A percentile compares a stretch with the other conserved stretches of the same genome.
Conservation (phyloP, 1,140 invertebrate species). For the Drosophila ohnishii region DNA sequence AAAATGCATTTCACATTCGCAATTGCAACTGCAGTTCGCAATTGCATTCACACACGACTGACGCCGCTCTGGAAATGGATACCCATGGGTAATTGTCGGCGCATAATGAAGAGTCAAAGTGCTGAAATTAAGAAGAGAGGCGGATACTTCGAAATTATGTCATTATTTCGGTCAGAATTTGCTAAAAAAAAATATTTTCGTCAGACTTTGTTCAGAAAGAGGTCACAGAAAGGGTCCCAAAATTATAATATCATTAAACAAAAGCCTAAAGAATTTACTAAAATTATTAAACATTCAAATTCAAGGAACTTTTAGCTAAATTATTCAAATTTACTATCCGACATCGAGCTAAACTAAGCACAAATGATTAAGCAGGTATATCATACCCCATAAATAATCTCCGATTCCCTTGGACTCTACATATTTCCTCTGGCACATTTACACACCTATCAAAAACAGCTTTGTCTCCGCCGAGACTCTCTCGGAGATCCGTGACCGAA, state of each 20-base stretch:
- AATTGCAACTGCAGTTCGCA: conserved; percentile 38
- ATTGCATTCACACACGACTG: conserved; percentile 55
- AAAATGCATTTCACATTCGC: conserved; percentile 57
- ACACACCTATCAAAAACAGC: conserved; percentile 66
- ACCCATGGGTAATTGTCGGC: conserved; percentile 52
- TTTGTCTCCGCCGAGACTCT: conserved; percentile 37
- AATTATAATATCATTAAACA: too few relatives aligned
- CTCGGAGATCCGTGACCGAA: conserved; percentile 48
- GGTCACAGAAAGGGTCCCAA: too few relatives aligned
- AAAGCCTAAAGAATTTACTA: not conserved
- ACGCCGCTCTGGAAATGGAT: conserved; percentile 21
- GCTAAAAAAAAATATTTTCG: too few relatives aligned
- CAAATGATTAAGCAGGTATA: conserved; percentile 23
- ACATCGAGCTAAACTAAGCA: conserved; percentile 4
- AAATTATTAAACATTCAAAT: not conserved
- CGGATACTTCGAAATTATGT: conserved; percentile 17
- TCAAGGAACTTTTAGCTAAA: not conserved
- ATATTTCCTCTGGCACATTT: conserved; percentile 59
- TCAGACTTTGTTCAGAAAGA: too few relatives aligned
- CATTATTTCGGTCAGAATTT: conserved; percentile 8
- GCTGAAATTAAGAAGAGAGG: conserved; percentile 51
- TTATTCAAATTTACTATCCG: not conserved
- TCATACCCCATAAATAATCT: conserved; percentile 19
- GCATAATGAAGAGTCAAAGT: conserved; percentile 64
- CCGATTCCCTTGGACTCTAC: conserved; percentile 31